A percentile compares a stretch with the other conserved stretches of the same genome.
Evolutionary conservation across 1,140 invertebrate genomes (phyloP).

Genomic region (Pissodes strobi): DNA sequence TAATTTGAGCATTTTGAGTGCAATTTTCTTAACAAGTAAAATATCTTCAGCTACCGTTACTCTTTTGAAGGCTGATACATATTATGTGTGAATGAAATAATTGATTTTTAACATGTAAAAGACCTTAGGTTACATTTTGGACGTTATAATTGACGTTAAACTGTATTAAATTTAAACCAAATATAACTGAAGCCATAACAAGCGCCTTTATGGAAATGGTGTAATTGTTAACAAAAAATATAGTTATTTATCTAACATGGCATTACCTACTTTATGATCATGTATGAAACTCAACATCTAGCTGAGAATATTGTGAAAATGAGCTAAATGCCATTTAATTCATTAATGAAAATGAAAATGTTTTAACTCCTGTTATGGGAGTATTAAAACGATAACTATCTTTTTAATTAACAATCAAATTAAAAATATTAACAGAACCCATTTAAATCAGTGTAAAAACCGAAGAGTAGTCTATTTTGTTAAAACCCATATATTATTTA

Average conservation of each 20-base stretch:
- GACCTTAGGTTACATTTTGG: slow-evolving; percentile 44
- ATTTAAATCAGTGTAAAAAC: slow-evolving; percentile 23
- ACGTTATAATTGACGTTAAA: slow-evolving; percentile 54
- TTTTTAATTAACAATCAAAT: slow-evolving; percentile 12
- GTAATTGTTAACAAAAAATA: slow-evolving; percentile 1
- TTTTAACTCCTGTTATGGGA: too few relatives aligned
- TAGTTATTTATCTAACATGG: too few relatives aligned
- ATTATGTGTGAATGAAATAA: slow-evolving; percentile 20
- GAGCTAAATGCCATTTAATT: too few relatives aligned
- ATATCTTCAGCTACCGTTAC: too few relatives aligned
- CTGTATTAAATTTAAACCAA: slow-evolving; percentile 7
- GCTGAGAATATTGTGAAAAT: too few relatives aligned
- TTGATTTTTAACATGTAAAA: slow-evolving; percentile 36
- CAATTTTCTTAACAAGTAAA: too few relatives aligned
- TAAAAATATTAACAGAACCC: too few relatives aligned
- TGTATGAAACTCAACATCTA: too few relatives aligned
- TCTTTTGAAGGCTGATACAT: too few relatives aligned
- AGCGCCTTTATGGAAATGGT: slow-evolving; percentile 1
- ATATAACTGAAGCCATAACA: neutral
- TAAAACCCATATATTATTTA: slow-evolving; percentile 34
- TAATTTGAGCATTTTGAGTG: too few relatives aligned
- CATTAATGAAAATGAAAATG: too few relatives aligned
- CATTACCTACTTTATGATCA: neutral
- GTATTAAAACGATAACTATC: too few relatives aligned
- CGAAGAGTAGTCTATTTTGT: slow-evolving; percentile 11